Conservation (phyloP, 2,888 invertebrate genomes). For the Geophilus truncorum region DNA sequence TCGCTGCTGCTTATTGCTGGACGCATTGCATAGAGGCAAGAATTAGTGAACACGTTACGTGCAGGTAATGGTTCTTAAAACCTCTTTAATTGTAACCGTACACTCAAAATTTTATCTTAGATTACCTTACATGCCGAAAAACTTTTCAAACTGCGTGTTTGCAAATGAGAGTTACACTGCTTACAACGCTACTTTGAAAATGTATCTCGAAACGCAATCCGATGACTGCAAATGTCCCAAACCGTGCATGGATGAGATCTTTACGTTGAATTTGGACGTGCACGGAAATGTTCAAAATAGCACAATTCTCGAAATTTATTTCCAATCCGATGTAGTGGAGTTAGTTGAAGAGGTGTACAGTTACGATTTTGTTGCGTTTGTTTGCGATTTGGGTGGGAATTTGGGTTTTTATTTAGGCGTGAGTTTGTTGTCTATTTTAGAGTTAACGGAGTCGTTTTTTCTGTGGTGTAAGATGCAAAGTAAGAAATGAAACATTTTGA, state of each 20-base stretch:
- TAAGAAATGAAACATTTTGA: not conserved
- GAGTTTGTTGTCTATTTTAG: not conserved
- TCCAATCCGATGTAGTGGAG: not conserved
- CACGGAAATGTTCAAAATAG: not conserved
- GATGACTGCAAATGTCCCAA: not conserved
- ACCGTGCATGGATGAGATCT: not conserved
- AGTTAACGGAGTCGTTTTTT: not conserved
- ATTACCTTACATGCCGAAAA: slow-evolving; percentile 28
- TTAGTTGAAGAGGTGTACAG: slow-evolving; percentile 3
- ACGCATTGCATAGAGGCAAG: not conserved
- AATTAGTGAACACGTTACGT: not conserved
- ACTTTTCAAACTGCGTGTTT: not conserved
- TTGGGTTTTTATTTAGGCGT: slow-evolving; percentile 31
- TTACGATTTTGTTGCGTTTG: not conserved
- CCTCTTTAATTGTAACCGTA: too few species aligned
- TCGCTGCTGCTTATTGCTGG: not conserved
- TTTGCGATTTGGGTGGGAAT: slow-evolving; percentile 34
- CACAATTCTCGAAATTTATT: slow-evolving; percentile 29
- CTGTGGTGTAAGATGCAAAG: not conserved
- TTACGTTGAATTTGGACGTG: not conserved
- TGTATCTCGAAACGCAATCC: not conserved
- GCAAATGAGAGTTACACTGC: not conserved
- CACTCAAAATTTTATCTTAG: too few species aligned
- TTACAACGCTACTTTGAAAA: slow-evolving; percentile 9
- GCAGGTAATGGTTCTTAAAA: slow-evolving; percentile 1